Evolutionary conservation across 1,140 invertebrate species (phyloP), one percentile per base, ranked within the genome.

Genomic region (Calephelis virginiensis): DNA sequence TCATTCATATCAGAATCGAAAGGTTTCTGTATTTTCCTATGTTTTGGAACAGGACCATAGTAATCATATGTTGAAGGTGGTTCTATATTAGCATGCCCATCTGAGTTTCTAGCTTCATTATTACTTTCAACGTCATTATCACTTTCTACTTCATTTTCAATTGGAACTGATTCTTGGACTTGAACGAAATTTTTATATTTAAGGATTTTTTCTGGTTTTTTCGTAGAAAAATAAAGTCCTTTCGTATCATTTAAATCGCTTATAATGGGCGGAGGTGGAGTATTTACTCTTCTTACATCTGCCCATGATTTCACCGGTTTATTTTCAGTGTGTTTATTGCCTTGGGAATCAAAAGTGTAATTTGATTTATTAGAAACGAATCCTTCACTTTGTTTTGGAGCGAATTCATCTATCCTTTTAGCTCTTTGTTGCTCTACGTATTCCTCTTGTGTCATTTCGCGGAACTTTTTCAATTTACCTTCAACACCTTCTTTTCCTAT

Each of bases 371-470:
- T 66, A 45, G 60, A 75, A 5, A 86, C 81, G 0, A 72, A 66
- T n/a, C 66, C 65, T 28, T 46, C 43, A 49, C 13, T 47, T 68
- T 88, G 75, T 12, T 78, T 70, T n/a, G 87, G 85, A 1, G 94
- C 95, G 85, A 97, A 97, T 82, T 96, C 95, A 7, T 91, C 65
- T 9, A 88, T 86, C 67, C 96, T 92, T 76, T 95, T 93, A 68
- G 91, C 85, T 63, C 96, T 92, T 81, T 96, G 94, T 75, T 95
- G 94, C 66, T 95, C 92, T 10, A 96, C 93, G 95, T 96, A 97
- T 89, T 97, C 94, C 83, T 96, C 94, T 91, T 97, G 96, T 0
- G 93, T 94, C 93, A 96, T 94, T 68, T 93, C 89, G 72, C 92
- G 89, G 70, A 93, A 92, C 73, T 92, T 92, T 61, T 92, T 93